These are phyloP conservation scores for Melitaea cinxia DNA, from an alignment of 1,140 invertebrate species.

Conservation along the genomic window DNA sequence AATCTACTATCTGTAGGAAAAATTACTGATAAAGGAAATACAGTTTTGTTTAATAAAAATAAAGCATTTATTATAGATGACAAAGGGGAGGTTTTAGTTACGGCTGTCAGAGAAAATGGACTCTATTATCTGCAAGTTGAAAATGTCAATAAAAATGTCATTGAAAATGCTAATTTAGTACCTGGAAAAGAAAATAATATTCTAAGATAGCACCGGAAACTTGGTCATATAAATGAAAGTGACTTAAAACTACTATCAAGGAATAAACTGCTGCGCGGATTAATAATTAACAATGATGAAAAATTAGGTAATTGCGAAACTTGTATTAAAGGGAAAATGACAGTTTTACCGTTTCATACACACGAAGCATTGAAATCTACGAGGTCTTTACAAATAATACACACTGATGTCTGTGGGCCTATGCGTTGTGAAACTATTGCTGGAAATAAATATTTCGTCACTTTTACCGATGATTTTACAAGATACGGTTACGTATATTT, in stretches of 20 bases:
- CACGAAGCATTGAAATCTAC: conserved; percentile 41
- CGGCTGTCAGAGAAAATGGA: too few relatives aligned
- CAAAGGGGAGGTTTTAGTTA: too few relatives aligned
- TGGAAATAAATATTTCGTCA: conserved; percentile 65
- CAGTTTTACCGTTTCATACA: conserved; percentile 42
- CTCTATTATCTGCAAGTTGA: too few relatives aligned
- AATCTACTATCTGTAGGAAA: conserved; percentile 47
- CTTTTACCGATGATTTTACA: conserved; percentile 66
- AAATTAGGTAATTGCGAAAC: conserved; percentile 39
- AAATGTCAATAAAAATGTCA: too few relatives aligned
- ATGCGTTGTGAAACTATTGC: conserved; percentile 50
- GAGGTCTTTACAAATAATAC: conserved; percentile 54
- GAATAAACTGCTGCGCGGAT: conserved; percentile 24
- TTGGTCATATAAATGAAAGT: conserved; percentile 42
- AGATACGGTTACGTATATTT: conserved; percentile 58
- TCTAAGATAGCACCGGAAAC: conserved; percentile 42
- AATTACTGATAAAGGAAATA: conserved; percentile 47
- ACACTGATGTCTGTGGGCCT: conserved; percentile 68
- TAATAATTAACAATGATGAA: conserved; percentile 3
- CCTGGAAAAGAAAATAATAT: conserved; percentile 18
- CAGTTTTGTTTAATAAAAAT: conserved; percentile 42
- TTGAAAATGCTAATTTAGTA: too few relatives aligned
- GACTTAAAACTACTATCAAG: conserved; percentile 35
- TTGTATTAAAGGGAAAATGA: conserved; percentile 53
- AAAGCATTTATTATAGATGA: conserved; percentile 15